A percentile compares a stretch with the other conserved stretches of the same genome.
phyloP scores from a whole-genome alignment of 2,797 vertebrate genomes.

The Hoplostethus mediterraneus region DNA sequence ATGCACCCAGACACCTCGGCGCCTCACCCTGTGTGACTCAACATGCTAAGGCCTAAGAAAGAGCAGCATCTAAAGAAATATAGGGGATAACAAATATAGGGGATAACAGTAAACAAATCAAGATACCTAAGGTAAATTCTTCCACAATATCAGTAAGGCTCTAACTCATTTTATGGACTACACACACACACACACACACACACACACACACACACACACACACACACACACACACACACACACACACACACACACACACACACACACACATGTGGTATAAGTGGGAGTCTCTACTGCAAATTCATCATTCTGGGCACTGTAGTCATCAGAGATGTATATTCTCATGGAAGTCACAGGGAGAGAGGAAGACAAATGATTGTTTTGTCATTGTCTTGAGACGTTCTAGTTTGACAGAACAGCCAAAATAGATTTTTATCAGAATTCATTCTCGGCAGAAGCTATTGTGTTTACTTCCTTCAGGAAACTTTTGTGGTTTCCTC shows the following conservation, averaged over 20 bases:
- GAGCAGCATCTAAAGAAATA: no score
- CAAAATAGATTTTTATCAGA: conserved; percentile 2
- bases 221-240: background rate
- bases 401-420: background rate
- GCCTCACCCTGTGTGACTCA: no score
- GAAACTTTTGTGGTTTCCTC: conserved; percentile 25
- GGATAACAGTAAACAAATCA: no score
- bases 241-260: background rate
- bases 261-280: background rate
- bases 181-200: background rate
- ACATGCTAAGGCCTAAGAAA: no score
- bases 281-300: no score
- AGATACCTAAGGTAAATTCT: no score
- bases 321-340: background rate
- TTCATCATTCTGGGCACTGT: background rate
- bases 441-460: background rate
- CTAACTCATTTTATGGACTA: no score
- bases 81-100: no score
- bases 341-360: background rate
- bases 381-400: background rate
- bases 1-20: no score
- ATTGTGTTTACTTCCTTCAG: background rate
- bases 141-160: no score
- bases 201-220: background rate
- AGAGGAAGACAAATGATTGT: background rate